Base-by-base conservation (phyloP, 2,113 vertebrate species). In the Gymnarchus niloticus region DNA sequence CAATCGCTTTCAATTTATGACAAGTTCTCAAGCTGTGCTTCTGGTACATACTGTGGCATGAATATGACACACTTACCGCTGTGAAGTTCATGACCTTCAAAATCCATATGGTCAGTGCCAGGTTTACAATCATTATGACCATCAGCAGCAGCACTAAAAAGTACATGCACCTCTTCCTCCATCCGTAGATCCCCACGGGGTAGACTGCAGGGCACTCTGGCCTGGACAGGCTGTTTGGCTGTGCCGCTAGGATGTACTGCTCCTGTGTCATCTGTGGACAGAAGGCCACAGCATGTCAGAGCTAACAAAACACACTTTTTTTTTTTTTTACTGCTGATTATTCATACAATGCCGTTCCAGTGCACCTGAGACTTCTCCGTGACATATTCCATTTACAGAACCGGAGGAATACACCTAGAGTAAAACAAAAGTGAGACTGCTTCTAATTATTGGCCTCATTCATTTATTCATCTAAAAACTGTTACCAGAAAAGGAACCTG, bases 41-140 rank as follows among this genome's bases (percentile, higher is more conserved):
- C 76, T 10, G 23, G 17, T 48, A 48, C 37, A 48, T 37, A 37
- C 1, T 4, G 44, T n/a, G 37, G 46, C 41, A n/a, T 78, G 21
- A 78, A 78, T 25, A 78, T 25, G 76, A 6, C 49, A 6, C 44
- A 95, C 98, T 97, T 95, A 99, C 98, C 96, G 98, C 96, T 83
- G 97, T 98, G 95, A 99, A 99, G 95, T 99, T 99, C 98, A 99
- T 99, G 92, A 99, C 98, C 92, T 99, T 99, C 93, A 99, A 95
- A 91, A 99, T 99, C 98, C 98, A 99, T 95, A 99, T 96, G 91
- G 98, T 99, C 92, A 99, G 96, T 78, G 98, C 98, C 93, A 99
- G 95, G 94, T 99, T 99, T 94, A 99, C 97, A 89, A 99, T 99
- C 97, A 99, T 99, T 90, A 97, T 99, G 93, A 99, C 97, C 89